Conservation (phyloP, 2,888 invertebrate species). For the Conistra vaccinii region DNA sequence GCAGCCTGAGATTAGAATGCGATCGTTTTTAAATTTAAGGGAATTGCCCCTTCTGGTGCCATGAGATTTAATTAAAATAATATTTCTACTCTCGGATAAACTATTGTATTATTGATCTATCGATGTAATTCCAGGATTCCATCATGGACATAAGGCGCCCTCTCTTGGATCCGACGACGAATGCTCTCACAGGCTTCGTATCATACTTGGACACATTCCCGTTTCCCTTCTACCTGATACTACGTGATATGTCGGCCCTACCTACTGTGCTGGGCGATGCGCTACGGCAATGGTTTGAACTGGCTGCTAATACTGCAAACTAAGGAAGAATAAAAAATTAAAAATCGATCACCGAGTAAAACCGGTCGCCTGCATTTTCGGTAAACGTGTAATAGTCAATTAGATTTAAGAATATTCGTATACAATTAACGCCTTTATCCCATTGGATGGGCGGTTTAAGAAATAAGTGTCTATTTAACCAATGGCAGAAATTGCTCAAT, state of each 20-base stretch:
- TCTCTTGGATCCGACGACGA: constrained; percentile 93
- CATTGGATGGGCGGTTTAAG: constrained; percentile 29
- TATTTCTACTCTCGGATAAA: not conserved
- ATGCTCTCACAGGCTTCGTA: constrained; percentile 91
- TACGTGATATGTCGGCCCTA: constrained; percentile 96
- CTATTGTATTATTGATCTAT: constrained; percentile 1
- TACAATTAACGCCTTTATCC: constrained; percentile 37
- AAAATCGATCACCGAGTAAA: not conserved
- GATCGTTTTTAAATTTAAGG: not conserved
- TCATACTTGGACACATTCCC: constrained; percentile 99
- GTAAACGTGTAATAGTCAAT: constrained; percentile 32
- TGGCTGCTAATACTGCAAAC: constrained; percentile 93
- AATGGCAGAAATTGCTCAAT: constrained; percentile 40
- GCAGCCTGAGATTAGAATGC: too few relatives aligned
- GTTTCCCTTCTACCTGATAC: constrained; percentile 99
- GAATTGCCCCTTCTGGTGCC: not conserved
- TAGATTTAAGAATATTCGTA: constrained; percentile 40
- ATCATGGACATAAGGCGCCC: constrained; percentile 96
- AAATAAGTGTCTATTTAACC: constrained; percentile 40
- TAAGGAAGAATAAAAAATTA: constrained; percentile 44
- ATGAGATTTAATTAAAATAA: not conserved
- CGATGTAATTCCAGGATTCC: constrained; percentile 92
- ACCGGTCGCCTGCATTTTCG: not conserved
- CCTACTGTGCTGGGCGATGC: constrained; percentile 98
- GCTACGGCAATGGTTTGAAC: constrained; percentile 99